phyloP scores from a whole-genome alignment of 2,888 invertebrate species.

The Sphecodes monilicornis region DNA sequence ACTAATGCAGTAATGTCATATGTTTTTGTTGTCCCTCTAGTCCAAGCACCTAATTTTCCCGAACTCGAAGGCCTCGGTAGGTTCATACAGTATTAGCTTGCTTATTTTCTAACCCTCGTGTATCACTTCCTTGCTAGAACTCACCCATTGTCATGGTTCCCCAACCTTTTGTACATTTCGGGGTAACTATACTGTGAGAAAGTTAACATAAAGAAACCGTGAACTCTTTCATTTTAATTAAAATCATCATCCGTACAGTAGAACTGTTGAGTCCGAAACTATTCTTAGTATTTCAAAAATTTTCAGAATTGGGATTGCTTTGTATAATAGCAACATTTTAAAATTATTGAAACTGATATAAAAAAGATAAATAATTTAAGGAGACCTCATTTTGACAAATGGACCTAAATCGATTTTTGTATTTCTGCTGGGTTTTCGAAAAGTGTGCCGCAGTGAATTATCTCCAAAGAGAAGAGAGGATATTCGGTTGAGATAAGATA shows the following conservation, averaged over 20 bases:
- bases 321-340: background rate
- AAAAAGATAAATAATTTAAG: background rate
- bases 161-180: background rate
- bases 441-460: background rate
- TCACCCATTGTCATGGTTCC: slow-evolving; percentile 45
- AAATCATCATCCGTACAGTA: background rate
- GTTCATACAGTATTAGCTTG: slow-evolving; percentile 85
- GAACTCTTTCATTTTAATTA: background rate
- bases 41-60: slow-evolving; percentile 88
- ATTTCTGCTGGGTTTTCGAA: background rate
- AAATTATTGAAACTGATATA: no score
- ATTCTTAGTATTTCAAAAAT: background rate
- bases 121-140: slow-evolving; percentile 47
- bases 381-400: background rate
- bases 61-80: slow-evolving; percentile 88
- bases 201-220: background rate
- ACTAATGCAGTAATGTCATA: slow-evolving; percentile 83
- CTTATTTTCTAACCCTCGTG: slow-evolving; percentile 68
- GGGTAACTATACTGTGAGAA: background rate
- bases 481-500: background rate
- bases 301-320: background rate
- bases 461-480: background rate
- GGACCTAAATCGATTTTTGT: background rate
- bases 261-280: background rate
- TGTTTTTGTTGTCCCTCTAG: slow-evolving; percentile 85